Evolutionary conservation across 2,113 vertebrate species (phyloP).

Genomic region (Circaetus gallicus): DNA sequence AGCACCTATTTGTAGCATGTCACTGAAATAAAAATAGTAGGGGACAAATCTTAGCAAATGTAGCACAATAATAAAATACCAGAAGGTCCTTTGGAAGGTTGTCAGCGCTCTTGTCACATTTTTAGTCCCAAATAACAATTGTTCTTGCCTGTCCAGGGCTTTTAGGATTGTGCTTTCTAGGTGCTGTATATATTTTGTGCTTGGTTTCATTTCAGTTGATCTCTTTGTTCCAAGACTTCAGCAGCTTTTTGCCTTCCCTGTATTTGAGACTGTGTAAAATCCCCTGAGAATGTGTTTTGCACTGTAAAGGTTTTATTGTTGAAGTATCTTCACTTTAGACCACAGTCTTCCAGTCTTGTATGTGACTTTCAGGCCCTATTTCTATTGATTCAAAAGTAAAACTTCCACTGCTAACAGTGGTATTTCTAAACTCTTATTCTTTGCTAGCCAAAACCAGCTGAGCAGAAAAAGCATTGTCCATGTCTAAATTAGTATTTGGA

Average conservation of each 20-base stretch:
- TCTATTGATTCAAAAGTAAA: not conserved
- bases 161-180: not conserved
- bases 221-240: not conserved
- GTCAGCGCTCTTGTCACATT: not conserved
- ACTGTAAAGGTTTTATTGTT: not conserved
- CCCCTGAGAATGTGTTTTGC: not conserved
- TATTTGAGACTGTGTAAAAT: not conserved
- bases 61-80: not conserved
- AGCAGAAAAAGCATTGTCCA: not conserved
- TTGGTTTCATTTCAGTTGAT: slow-evolving; percentile 7
- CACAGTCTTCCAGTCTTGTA: not conserved
- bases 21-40: not conserved
- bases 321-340: not conserved
- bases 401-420: not conserved
- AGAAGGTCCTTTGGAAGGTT: not conserved
- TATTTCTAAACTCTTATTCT: not conserved
- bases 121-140: not conserved
- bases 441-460: not conserved
- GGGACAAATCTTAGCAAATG: not conserved
- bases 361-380: not conserved
- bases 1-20: not conserved
- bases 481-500: not conserved
- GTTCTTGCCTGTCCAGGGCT: not conserved
- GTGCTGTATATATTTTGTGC: not conserved
- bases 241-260: not conserved